Conservation (phyloP, 2,113 vertebrate genomes). For the Sorex araneus region DNA sequence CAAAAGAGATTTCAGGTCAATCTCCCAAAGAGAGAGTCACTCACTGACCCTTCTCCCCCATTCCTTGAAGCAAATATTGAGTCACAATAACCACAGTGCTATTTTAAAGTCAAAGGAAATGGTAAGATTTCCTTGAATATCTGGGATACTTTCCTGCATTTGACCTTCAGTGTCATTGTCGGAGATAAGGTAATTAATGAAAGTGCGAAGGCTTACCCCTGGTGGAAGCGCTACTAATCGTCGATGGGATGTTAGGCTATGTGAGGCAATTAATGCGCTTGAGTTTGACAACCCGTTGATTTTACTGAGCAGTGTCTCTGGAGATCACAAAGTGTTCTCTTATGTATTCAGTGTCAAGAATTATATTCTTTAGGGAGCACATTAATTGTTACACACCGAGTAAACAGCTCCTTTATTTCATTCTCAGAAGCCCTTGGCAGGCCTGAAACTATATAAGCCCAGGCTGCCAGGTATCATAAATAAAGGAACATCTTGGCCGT, state of each 20-base stretch:
- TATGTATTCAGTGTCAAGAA: slow-evolving; percentile 27
- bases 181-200: slow-evolving; percentile 28
- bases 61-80: not conserved
- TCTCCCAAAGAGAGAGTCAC: not conserved
- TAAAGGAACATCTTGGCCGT: slow-evolving; percentile 42
- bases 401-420: slow-evolving; percentile 79
- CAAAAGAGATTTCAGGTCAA: not conserved
- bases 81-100: not conserved
- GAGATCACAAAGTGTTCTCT: slow-evolving; percentile 53
- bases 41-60: accelerated
- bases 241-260: slow-evolving; percentile 2
- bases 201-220: not conserved
- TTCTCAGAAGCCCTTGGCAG: slow-evolving; percentile 53
- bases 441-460: slow-evolving; percentile 34
- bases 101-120: slow-evolving; percentile 23
- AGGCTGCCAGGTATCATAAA: slow-evolving; percentile 57
- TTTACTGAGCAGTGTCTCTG: slow-evolving; percentile 53
- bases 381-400: slow-evolving; percentile 65
- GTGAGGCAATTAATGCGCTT: slow-evolving; percentile 45
- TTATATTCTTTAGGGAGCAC: slow-evolving; percentile 50
- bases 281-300: slow-evolving; percentile 24
- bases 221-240: slow-evolving; percentile 13
- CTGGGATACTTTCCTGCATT: slow-evolving; percentile 18
- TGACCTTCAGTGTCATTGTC: slow-evolving; percentile 43
- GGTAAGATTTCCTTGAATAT: slow-evolving; percentile 37